Percentiles rank a stretch among this genome's conserved stretches.
Evolutionary conservation across 2,113 vertebrate genomes (phyloP).

Genomic region (Malurus elegans): DNA sequence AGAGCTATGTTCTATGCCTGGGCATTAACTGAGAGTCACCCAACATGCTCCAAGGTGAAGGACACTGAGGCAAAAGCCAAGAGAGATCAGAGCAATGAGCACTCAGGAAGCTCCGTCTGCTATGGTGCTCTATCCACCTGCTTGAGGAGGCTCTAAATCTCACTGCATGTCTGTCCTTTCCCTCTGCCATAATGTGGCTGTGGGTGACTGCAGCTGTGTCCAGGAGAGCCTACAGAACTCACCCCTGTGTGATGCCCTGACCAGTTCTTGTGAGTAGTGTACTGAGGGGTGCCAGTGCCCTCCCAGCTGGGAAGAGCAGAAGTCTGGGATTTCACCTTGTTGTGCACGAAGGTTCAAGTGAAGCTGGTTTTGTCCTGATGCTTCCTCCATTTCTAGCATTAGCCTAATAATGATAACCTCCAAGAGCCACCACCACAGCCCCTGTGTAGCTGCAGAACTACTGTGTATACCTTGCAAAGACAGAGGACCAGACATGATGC

Average conservation of each 20-base stretch:
- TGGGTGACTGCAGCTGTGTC: not conserved
- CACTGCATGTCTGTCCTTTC: not conserved
- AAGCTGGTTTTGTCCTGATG: not conserved
- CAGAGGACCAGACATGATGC: not conserved
- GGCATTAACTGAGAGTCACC: not conserved
- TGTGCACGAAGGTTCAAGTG: not conserved
- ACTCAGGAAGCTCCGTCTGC: not conserved
- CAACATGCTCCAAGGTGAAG: not conserved
- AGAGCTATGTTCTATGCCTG: not conserved
- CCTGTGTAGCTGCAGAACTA: not conserved
- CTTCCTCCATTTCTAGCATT: not conserved
- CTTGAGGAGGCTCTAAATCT: not conserved
- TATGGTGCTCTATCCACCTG: not conserved
- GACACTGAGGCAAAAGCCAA: not conserved
- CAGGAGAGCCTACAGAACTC: not conserved
- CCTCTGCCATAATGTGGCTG: not conserved
- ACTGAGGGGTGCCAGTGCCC: not conserved
- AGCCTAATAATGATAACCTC: not conserved
- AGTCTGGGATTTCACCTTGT: not conserved
- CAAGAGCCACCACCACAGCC: not conserved
- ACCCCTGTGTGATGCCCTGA: accelerated
- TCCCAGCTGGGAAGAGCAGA: not conserved
- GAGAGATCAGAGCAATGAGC: not conserved
- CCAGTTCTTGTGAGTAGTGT: not conserved
- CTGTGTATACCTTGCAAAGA: not conserved